These are phyloP conservation scores for Aspidiotus rigidus DNA, from an alignment of 2,888 invertebrate species.

Conservation along the genomic window DNA sequence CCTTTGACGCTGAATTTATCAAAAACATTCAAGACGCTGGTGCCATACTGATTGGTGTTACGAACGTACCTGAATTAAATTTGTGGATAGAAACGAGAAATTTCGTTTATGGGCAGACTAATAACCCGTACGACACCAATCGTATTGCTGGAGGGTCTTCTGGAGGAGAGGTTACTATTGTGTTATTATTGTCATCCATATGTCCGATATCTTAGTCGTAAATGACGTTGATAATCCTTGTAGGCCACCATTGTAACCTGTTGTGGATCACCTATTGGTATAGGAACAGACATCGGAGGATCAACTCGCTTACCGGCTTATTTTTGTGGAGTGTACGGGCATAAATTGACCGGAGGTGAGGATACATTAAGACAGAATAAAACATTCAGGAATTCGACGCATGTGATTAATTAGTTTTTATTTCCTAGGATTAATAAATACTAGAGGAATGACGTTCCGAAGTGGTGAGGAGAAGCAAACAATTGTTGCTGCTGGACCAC, in stretches of 20 bases:
- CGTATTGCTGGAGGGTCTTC: conserved; percentile 86
- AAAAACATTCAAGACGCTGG: conserved; percentile 65
- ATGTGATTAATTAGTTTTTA: conserved; percentile 18
- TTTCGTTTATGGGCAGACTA: conserved; percentile 75
- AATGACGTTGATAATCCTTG: conserved; percentile 18
- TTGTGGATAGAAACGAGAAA: conserved; percentile 88
- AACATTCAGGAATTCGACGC: background rate
- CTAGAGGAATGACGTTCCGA: conserved; percentile 55
- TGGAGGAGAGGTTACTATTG: conserved; percentile 58
- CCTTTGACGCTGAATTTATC: conserved; percentile 71
- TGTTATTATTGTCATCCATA: background rate
- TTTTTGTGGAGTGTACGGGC: conserved; percentile 80
- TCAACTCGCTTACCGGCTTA: conserved; percentile 87
- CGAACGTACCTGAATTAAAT: conserved; percentile 91
- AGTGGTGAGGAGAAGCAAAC: conserved; percentile 58
- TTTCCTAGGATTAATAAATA: conserved; percentile 53
- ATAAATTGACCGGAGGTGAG: conserved; percentile 58
- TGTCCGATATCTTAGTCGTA: background rate
- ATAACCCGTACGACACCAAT: conserved; percentile 81
- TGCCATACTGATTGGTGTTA: conserved; percentile 74
- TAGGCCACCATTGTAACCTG: conserved; percentile 55
- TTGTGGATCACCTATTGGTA: conserved; percentile 70
- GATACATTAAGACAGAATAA: background rate
- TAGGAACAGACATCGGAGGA: conserved; percentile 94
- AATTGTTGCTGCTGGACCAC: conserved; percentile 76